A percentile compares a stretch with the other conserved stretches of the same genome.
Conservation (phyloP, 1,140 invertebrate species). For the Aphaenogaster ashmeadi region DNA sequence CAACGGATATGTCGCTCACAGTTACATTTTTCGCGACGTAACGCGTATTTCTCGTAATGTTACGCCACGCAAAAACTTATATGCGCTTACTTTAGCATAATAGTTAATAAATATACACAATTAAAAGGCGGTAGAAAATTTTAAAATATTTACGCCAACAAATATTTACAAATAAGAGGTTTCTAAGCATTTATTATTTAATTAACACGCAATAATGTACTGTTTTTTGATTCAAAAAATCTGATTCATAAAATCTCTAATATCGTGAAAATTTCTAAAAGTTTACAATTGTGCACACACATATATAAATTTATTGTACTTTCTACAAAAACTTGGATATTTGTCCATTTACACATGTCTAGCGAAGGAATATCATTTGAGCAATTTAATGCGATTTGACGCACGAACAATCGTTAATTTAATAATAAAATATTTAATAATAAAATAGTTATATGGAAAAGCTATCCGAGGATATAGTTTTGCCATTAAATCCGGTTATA, state of each 20-base stretch:
- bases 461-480: conserved; percentile 12
- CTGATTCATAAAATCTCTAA: not conserved
- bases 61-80: conserved; percentile 7
- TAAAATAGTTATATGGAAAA: conserved; percentile 28
- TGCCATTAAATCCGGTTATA: conserved; percentile 11
- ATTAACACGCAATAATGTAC: not conserved
- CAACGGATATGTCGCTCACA: conserved; percentile 46
- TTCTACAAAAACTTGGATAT: not conserved
- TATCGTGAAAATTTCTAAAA: not conserved
- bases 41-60: conserved; percentile 5
- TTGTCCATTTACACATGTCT: not conserved
- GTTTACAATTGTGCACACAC: not conserved
- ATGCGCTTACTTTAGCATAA: conserved; percentile 13
- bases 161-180: not conserved
- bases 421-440: conserved; percentile 35
- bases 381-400: conserved; percentile 24
- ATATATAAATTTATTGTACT: not conserved
- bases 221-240: not conserved
- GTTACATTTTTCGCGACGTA: conserved; percentile 43
- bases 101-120: not conserved
- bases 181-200: conserved; percentile 2
- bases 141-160: not conserved
- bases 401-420: conserved; percentile 20
- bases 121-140: conserved; percentile 1
- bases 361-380: conserved; percentile 13